Evolutionary conservation across 2,113 vertebrate species (phyloP).

Genomic region (Balaeniceps rex): DNA sequence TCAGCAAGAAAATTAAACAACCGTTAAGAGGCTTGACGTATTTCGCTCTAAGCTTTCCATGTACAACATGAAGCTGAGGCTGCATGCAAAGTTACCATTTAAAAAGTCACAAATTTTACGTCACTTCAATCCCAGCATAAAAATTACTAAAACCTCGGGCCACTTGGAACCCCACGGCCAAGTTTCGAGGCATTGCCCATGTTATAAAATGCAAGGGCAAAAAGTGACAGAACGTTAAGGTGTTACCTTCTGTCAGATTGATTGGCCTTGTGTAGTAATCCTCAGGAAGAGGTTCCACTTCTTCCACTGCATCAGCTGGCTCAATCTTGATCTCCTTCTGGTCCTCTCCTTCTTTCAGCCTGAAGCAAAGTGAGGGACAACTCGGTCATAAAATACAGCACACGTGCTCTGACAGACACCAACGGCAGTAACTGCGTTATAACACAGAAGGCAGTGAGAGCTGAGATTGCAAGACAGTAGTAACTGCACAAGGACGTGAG

Average conservation of each 20-base stretch:
- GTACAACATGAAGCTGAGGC: background rate
- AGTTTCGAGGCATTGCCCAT: background rate
- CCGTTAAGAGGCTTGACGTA: background rate
- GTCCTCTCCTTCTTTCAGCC: constrained; percentile 96
- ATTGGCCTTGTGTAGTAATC: constrained; percentile 94
- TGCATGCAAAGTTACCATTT: background rate
- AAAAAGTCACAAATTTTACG: background rate
- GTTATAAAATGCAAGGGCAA: background rate
- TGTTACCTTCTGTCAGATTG: constrained; percentile 90
- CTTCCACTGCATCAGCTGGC: constrained; percentile 90
- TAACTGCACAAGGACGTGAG: background rate
- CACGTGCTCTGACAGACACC: rapidly evolving
- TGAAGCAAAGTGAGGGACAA: constrained; percentile 42
- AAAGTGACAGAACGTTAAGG: background rate
- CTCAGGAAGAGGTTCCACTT: constrained; percentile 95
- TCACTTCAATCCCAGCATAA: background rate
- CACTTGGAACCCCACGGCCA: background rate
- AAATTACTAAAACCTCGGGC: background rate
- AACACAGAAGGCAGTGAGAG: background rate
- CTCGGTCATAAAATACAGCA: background rate
- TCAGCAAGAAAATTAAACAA: background rate
- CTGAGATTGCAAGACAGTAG: background rate
- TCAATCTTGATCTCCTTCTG: constrained; percentile 96
- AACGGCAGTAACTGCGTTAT: background rate
- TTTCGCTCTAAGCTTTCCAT: background rate